Conservation (phyloP, 2,113 vertebrate genomes). For the Sebastes fasciatus region DNA sequence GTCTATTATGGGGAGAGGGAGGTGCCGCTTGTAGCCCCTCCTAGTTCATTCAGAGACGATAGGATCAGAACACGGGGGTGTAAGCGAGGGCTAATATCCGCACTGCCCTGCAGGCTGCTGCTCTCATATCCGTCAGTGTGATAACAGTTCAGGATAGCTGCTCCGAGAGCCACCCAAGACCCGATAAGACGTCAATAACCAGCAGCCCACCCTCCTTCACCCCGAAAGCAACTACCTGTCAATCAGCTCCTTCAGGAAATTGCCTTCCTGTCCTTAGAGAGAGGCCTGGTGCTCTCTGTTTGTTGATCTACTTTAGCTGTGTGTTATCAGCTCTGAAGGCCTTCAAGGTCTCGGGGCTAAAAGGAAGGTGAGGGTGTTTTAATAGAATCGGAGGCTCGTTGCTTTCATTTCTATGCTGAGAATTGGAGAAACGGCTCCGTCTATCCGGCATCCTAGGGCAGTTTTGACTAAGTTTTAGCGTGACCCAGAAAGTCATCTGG, state of each 20-base stretch:
- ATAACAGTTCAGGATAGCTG: conserved; percentile 55
- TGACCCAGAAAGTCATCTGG: conserved; percentile 40
- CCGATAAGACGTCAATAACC: conserved; percentile 76
- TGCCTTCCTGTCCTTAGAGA: conserved; percentile 54
- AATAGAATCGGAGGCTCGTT: conserved; percentile 29
- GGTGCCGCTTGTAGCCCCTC: conserved; percentile 34
- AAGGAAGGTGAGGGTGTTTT: conserved; percentile 38
- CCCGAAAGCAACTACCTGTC: conserved; percentile 42
- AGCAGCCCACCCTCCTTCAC: conserved; percentile 46
- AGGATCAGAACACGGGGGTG: conserved; percentile 50
- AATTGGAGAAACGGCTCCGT: conserved; percentile 6
- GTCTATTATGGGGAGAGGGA: conserved; percentile 56
- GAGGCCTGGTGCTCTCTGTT: conserved; percentile 24
- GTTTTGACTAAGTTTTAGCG: not conserved
- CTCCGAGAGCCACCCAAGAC: conserved; percentile 39
- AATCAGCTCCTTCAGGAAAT: conserved; percentile 71
- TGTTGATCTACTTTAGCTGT: conserved; percentile 48
- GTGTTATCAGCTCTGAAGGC: conserved; percentile 41
- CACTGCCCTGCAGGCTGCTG: conserved; percentile 47
- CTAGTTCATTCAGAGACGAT: conserved; percentile 55
- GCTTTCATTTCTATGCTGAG: conserved; percentile 22
- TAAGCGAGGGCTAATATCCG: conserved; percentile 61
- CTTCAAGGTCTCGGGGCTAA: conserved; percentile 41
- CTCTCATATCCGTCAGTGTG: conserved; percentile 68
- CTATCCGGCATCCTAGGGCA: conserved; percentile 1